Conservation (phyloP, 1,140 invertebrate species). For the silkworm (Bombyx mori) region ASM3026992v2 NC_085118.1:8824001-8824500, state of each 20-base stretch:
- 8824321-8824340: neutral
- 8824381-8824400: too few species aligned
- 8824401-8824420: too few species aligned
- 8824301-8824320: conserved; percentile 32
- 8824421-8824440: too few species aligned
- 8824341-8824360: too few species aligned
- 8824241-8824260: conserved; percentile 29
- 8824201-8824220: conserved; percentile 39
- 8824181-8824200: conserved; percentile 41
- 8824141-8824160: conserved; percentile 27
- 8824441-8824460: too few species aligned
- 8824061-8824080: too few species aligned
- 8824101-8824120: conserved; percentile 15
- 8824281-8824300: conserved; percentile 30
- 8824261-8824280: conserved; percentile 41
- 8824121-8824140: conserved; percentile 13
- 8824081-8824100: conserved; percentile 13
- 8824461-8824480: too few species aligned
- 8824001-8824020: too few species aligned
- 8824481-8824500: too few species aligned
- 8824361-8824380: too few species aligned
- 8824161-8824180: conserved; percentile 36
- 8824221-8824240: conserved; percentile 28
- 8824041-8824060: too few species aligned
- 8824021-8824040: too few species aligned